Evolutionary conservation across 2,797 vertebrate genomes (phyloP).

Genomic region (Gambelia wislizenii): DNA sequence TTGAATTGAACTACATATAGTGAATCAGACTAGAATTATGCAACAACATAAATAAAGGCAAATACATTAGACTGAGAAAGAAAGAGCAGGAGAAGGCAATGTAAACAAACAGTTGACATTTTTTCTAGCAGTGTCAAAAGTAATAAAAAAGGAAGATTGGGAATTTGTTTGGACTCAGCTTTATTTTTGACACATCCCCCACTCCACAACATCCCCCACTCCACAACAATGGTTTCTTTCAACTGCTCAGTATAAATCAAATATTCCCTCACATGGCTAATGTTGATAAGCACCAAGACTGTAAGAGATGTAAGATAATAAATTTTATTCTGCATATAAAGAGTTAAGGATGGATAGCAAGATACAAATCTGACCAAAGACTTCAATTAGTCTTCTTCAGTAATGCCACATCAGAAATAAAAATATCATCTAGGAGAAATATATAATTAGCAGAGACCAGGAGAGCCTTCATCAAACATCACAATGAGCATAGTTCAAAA

Average conservation of each 20-base stretch:
- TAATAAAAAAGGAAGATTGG: not conserved
- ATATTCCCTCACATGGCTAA: not conserved
- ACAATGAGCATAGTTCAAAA: slow-evolving; percentile 56
- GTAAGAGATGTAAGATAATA: fast-evolving
- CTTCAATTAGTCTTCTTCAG: slow-evolving; percentile 60
- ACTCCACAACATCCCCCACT: not conserved
- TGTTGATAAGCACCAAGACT: not conserved
- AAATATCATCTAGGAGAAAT: slow-evolving; percentile 51
- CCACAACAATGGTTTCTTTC: not conserved
- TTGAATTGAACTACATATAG: too few species aligned
- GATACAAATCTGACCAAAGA: slow-evolving; percentile 51
- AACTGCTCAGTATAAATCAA: not conserved
- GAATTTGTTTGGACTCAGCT: not conserved
- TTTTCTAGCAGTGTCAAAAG: not conserved
- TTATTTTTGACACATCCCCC: not conserved
- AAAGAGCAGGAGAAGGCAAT: not conserved
- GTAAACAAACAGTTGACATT: not conserved
- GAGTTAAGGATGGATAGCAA: slow-evolving; percentile 54
- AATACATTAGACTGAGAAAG: not conserved
- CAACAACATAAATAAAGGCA: not conserved
- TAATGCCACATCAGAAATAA: slow-evolving; percentile 60
- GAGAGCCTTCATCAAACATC: slow-evolving; percentile 57
- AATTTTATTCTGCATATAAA: not conserved
- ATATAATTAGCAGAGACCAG: slow-evolving; percentile 56
- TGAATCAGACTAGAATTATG: not conserved